A percentile compares a stretch with the other conserved stretches of the same genome.
These are phyloP conservation scores for Geotrupes spiniger DNA, from an alignment of 2,888 invertebrate genomes.

Conservation along the genomic window DNA sequence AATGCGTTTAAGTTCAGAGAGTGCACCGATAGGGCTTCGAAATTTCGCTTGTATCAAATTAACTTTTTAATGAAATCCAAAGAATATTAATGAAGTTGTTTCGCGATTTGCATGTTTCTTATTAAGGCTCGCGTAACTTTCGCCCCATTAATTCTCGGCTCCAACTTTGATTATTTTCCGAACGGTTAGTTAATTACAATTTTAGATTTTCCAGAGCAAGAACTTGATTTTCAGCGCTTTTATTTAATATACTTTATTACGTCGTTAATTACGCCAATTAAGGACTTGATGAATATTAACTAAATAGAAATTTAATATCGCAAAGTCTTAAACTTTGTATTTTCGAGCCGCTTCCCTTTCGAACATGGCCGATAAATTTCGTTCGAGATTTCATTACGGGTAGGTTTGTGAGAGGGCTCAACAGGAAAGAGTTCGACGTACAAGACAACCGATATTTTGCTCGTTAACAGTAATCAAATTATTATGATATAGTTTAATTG, in stretches of 20 bases:
- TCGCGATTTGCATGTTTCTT: slow-evolving; percentile 48
- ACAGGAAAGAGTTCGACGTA: too few species aligned
- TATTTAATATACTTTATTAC: slow-evolving; percentile 45
- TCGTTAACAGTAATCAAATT: too few species aligned
- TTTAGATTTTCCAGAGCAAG: slow-evolving; percentile 29
- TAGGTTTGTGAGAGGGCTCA: too few species aligned
- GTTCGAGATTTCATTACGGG: too few species aligned
- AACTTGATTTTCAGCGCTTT: slow-evolving; percentile 30
- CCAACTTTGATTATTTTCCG: slow-evolving; percentile 49
- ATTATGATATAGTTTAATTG: too few species aligned
- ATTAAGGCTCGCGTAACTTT: slow-evolving; percentile 42
- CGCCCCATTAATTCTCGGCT: slow-evolving; percentile 40
- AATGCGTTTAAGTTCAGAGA: slow-evolving; percentile 13
- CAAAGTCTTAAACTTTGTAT: slow-evolving; percentile 39
- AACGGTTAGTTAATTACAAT: slow-evolving; percentile 50
- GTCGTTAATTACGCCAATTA: slow-evolving; percentile 27
- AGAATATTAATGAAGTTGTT: slow-evolving; percentile 49
- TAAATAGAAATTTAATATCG: slow-evolving; percentile 44
- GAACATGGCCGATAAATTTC: too few species aligned
- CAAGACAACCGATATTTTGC: too few species aligned
- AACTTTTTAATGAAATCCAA: slow-evolving; percentile 38
- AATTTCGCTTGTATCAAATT: slow-evolving; percentile 31
- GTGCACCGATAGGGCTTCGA: slow-evolving; percentile 5
- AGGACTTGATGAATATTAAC: slow-evolving; percentile 19
- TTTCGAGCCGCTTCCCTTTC: slow-evolving; percentile 10